Percentiles rank a stretch among this genome's conserved stretches.
phyloP scores from a whole-genome alignment of 2,888 invertebrate genomes.

The Eutolmus rufibarbis region DNA sequence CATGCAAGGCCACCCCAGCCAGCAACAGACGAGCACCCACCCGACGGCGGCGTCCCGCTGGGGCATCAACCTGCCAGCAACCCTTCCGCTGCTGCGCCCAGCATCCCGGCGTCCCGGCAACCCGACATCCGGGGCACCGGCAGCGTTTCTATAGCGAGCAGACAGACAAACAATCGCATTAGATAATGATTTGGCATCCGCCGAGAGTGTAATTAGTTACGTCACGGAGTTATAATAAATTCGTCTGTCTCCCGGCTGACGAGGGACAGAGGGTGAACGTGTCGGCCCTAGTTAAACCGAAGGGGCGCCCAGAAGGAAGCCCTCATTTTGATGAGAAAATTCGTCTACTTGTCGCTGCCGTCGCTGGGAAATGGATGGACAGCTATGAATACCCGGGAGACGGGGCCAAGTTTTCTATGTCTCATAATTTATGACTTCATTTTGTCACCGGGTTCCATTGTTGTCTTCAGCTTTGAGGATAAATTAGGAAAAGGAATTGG shows the following conservation, averaged over 20 bases:
- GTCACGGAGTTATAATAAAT: conserved; percentile 41
- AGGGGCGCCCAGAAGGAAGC: not conserved
- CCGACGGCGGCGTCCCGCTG: not conserved
- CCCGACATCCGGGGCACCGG: not conserved
- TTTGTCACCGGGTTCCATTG: conserved; percentile 38
- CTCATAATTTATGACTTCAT: conserved; percentile 41
- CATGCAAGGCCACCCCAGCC: not conserved
- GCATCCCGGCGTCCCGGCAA: not conserved
- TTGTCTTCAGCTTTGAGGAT: conserved; percentile 41
- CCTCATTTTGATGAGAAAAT: conserved; percentile 27
- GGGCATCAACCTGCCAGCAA: not conserved
- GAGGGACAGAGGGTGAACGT: not conserved
- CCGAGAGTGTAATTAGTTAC: conserved; percentile 40
- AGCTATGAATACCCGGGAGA: not conserved
- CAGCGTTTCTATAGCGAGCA: not conserved
- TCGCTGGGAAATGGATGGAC: not conserved
- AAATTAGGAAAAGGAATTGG: conserved; percentile 39
- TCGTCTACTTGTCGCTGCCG: conserved; percentile 23
- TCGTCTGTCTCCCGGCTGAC: conserved; percentile 28
- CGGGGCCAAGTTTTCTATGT: conserved; percentile 31
- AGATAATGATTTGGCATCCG: conserved; percentile 43
- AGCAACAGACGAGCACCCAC: not conserved
- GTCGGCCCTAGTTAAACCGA: not conserved
- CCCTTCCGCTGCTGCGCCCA: not conserved
- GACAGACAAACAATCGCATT: conserved; percentile 39